Base-by-base conservation (phyloP, 2,888 invertebrate genomes). In the Campoplex capitator region DNA sequence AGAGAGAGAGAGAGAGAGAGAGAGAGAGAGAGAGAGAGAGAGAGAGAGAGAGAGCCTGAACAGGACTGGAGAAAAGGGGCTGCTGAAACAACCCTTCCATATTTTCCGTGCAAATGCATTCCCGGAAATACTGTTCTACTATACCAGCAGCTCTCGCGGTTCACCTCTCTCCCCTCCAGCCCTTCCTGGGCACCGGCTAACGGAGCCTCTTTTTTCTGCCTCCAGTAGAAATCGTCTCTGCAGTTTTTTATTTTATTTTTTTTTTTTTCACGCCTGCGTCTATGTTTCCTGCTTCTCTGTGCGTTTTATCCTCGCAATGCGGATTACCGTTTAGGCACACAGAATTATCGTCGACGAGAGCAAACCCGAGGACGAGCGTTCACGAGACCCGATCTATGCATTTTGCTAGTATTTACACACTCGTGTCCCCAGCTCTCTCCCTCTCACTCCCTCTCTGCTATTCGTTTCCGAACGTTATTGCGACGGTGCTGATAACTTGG, bases 321-420 rank as follows among this genome's bases (percentile, higher is more conserved):
- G 82, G 74, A 85, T 85, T 85, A 85, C 74, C 80, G 78, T 45
- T 85, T 62, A 74, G 85, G 71, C 85, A 70, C 68, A 82, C 85
- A 62, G 74, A 85, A 85, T 85, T 82, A 83, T 85, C 73, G 70
- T 85, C 62, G 74, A 42, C 70, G 23, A 23, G 68, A 71, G 82
- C 32, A 58, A 78, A 75, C 78, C 62, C 82, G 54, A 68, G 58
- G 62, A 62, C 65, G 70, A 38, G 51, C n/a, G 62, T 62, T 76
- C 58, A 68, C 58, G 42, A 68, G 54, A 78, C 67, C 28, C 48
- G 16, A 62, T 80, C 54, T 58, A 75, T 38, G 23, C 11, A 58
- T 28, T 28, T 28, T 28, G 13, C 28, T 3, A 38, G 3, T 68
- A 68, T 38, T 23, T 18, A 54, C 45, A 28, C 28, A 28, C 35